Conservation (phyloP, 2,888 invertebrate genomes). For the Agriopis aurantiaria region DNA sequence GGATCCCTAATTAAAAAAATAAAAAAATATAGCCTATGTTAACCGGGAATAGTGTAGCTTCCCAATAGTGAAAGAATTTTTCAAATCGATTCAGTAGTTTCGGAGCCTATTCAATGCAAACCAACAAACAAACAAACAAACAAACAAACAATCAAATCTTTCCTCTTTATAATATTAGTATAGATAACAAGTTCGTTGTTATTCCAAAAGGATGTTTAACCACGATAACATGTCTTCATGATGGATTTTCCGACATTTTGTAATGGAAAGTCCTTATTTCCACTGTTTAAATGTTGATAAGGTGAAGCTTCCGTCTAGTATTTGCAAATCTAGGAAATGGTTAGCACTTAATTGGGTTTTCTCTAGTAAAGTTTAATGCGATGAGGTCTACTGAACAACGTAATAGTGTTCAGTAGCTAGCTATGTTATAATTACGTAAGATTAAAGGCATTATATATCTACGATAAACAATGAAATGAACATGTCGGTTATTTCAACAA, state of each 20-base stretch:
- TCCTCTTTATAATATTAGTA: too few species aligned
- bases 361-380: slow-evolving; percentile 19
- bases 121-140: too few species aligned
- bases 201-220: background rate
- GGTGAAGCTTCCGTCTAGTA: background rate
- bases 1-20: too few species aligned
- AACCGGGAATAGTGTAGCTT: too few species aligned
- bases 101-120: too few species aligned
- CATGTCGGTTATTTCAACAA: background rate
- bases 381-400: slow-evolving; percentile 26
- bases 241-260: background rate
- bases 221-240: background rate
- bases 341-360: slow-evolving; percentile 11
- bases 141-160: too few species aligned
- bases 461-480: background rate
- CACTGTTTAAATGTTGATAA: background rate
- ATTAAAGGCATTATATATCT: slow-evolving; percentile 11
- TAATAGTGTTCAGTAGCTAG: background rate
- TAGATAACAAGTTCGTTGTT: background rate
- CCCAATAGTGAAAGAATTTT: too few species aligned
- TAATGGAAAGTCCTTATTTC: background rate
- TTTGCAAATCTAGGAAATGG: slow-evolving; percentile 14
- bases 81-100: too few species aligned
- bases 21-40: too few species aligned
- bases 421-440: slow-evolving; percentile 14